Conservation (phyloP, 2,797 vertebrate species). For the Oreonectes daqikongensis region DNA sequence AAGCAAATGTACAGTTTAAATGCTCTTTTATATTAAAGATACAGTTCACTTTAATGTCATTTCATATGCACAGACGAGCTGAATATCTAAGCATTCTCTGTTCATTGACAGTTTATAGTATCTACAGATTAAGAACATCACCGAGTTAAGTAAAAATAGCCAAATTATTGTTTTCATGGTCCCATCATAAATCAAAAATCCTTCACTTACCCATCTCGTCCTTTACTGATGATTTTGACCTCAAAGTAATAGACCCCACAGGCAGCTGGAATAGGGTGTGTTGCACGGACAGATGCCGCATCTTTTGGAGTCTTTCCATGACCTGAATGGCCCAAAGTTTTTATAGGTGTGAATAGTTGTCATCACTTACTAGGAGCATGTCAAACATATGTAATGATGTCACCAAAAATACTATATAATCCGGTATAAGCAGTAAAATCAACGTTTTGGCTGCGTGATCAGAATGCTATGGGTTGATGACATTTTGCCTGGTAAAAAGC, state of each 20-base stretch:
- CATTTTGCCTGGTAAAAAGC: slow-evolving; percentile 17
- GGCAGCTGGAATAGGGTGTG: slow-evolving; percentile 96
- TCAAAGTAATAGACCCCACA: slow-evolving; percentile 99
- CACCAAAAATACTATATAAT: not conserved
- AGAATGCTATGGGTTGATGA: not conserved
- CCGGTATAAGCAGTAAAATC: not conserved
- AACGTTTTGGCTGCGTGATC: not conserved
- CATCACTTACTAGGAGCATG: not conserved
- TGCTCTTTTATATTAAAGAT: not conserved
- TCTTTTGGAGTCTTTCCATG: slow-evolving; percentile 99
- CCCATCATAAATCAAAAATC: not conserved
- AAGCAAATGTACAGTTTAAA: too few species aligned
- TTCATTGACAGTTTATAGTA: not conserved
- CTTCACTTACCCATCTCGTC: slow-evolving; percentile 91
- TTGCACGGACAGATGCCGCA: slow-evolving; percentile 95
- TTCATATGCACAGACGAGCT: not conserved
- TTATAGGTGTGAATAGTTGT: not conserved
- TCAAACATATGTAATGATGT: not conserved
- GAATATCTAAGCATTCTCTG: not conserved
- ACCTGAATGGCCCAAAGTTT: slow-evolving; percentile 71
- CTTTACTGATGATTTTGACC: slow-evolving; percentile 99
- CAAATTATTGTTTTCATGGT: not conserved
- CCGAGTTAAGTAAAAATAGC: not conserved
- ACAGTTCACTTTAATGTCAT: not conserved
- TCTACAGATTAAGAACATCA: not conserved